Evolutionary conservation across 2,797 vertebrate species (phyloP).

Genomic region (Falco concolor): DNA sequence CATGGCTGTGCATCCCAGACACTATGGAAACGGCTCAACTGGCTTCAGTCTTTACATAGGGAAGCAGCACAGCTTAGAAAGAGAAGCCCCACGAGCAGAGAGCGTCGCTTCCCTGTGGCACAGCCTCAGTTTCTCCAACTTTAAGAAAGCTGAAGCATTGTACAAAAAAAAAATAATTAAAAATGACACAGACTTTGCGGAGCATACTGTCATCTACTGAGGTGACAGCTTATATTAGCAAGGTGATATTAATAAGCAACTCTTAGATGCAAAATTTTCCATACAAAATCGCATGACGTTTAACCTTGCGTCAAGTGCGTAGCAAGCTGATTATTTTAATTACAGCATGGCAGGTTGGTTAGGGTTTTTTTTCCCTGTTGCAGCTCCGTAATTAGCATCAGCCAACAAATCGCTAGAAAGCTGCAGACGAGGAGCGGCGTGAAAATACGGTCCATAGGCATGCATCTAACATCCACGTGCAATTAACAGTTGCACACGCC

Average conservation of each 20-base stretch:
- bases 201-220: neutral
- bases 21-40: accelerated
- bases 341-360: neutral
- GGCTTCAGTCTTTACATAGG: accelerated
- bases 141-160: accelerated
- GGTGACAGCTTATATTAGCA: neutral
- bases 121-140: neutral
- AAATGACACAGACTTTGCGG: no score
- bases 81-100: neutral
- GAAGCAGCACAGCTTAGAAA: neutral
- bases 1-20: accelerated
- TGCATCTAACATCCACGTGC: neutral
- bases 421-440: neutral
- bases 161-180: neutral
- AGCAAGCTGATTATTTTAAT: slow-evolving; percentile 22
- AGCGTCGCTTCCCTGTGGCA: neutral
- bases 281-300: neutral
- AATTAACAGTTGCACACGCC: neutral
- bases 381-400: neutral
- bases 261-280: neutral
- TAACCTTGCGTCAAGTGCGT: neutral
- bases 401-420: neutral
- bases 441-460: neutral
- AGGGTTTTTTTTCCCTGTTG: accelerated
- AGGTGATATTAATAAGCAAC: slow-evolving; percentile 1